Percentiles rank a stretch among this genome's conserved stretches.
These are phyloP conservation scores for Drosophila tropicalis DNA, from an alignment of 1,140 invertebrate genomes.

Conservation along the genomic window DNA sequence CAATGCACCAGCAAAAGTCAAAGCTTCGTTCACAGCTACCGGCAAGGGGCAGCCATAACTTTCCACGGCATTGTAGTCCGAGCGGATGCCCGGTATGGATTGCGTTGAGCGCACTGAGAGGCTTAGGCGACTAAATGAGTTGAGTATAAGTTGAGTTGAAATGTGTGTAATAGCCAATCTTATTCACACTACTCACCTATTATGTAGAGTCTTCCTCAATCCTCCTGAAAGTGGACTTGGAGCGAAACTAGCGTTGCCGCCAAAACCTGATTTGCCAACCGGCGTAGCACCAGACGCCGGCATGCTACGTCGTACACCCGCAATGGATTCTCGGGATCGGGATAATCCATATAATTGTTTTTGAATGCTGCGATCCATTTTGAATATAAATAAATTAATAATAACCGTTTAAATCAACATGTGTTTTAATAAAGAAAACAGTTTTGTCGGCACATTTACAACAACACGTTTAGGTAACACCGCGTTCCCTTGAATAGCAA, in stretches of 20 bases:
- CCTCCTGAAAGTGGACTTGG: constrained; percentile 33
- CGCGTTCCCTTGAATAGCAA: background rate
- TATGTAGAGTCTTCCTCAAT: constrained; percentile 59
- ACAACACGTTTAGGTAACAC: background rate
- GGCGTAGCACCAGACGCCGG: constrained; percentile 29
- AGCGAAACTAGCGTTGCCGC: constrained; percentile 45
- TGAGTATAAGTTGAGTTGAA: constrained; percentile 40
- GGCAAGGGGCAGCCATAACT: constrained; percentile 91
- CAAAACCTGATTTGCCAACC: constrained; percentile 67
- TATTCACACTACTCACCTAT: constrained; percentile 35
- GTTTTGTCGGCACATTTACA: background rate
- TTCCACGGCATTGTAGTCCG: constrained; percentile 88
- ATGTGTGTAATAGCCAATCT: background rate
- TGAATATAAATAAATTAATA: background rate
- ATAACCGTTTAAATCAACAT: too few species aligned
- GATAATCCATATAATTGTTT: constrained; percentile 52
- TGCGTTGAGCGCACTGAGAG: constrained; percentile 86
- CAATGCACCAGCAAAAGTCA: constrained; percentile 89
- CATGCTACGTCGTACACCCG: constrained; percentile 35
- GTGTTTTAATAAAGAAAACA: too few species aligned
- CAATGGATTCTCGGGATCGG: constrained; percentile 52
- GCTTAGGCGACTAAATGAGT: constrained; percentile 84
- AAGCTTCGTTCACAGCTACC: constrained; percentile 93
- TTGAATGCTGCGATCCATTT: constrained; percentile 51
- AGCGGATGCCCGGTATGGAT: constrained; percentile 88